These are phyloP conservation scores for Chrysaora quinquecirrha DNA, from an alignment of 30 jellyfish, hydroid and myxozoan species.

Conservation along the genomic window DNA sequence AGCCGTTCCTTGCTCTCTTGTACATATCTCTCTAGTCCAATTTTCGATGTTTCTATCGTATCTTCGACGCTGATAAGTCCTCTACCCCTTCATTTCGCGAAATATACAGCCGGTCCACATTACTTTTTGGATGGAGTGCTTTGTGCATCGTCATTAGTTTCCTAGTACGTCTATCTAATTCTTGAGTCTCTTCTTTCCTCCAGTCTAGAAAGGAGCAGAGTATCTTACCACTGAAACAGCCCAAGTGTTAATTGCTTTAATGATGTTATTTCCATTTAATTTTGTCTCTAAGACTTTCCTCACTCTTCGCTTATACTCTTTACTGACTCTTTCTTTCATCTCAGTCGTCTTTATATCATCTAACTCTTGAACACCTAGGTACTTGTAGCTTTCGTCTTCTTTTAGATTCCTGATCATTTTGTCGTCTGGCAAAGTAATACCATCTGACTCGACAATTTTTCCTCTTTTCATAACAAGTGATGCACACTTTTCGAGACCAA, in stretches of 20 bases:
- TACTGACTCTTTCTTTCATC: not conserved
- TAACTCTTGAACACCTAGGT: slow-evolving; percentile 2
- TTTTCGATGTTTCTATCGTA: too few relatives aligned
- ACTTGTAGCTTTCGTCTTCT: too few relatives aligned
- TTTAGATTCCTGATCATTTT: not conserved
- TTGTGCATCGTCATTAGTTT: not conserved
- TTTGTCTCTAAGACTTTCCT: slow-evolving; percentile 7
- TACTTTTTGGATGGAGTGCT: not conserved
- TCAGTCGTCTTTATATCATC: not conserved
- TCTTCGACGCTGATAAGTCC: not conserved
- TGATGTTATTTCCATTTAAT: slow-evolving; percentile 10
- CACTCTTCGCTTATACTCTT: not conserved
- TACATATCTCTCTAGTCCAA: too few relatives aligned
- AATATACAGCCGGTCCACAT: not conserved
- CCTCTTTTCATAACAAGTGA: slow-evolving; percentile 23
- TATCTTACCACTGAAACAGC: slow-evolving; percentile 18
- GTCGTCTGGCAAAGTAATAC: not conserved
- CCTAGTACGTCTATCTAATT: slow-evolving; percentile 9
- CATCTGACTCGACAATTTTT: not conserved
- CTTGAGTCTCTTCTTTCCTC: not conserved
- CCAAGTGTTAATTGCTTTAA: slow-evolving; percentile 25
- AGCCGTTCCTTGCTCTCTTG: too few relatives aligned
- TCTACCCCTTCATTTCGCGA: not conserved
- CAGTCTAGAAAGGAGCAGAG: slow-evolving; percentile 4
- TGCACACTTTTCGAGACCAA: slow-evolving; percentile 37